Evolutionary conservation across 2,888 invertebrate genomes (phyloP).

Genomic region (Clivina fossor): DNA sequence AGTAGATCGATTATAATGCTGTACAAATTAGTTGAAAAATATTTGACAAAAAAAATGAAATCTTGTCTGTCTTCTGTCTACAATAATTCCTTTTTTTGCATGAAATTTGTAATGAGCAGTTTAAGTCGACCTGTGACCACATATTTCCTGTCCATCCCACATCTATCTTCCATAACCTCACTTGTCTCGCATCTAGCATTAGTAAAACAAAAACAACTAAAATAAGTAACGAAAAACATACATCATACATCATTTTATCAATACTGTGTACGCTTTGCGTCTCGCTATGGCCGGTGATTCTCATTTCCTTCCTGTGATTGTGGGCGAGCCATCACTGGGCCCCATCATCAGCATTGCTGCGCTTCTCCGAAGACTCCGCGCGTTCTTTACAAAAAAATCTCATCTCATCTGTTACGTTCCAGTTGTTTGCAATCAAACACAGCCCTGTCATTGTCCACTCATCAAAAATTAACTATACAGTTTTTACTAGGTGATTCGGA

Average conservation of each 20-base stretch:
- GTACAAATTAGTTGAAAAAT: too few relatives aligned
- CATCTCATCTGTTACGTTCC: neutral
- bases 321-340: neutral
- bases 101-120: too few relatives aligned
- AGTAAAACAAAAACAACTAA: too few relatives aligned
- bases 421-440: constrained; percentile 1
- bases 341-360: neutral
- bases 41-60: too few relatives aligned
- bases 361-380: constrained; percentile 4
- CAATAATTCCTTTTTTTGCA: too few relatives aligned
- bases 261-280: too few relatives aligned
- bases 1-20: too few relatives aligned
- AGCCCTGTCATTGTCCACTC: constrained; percentile 14
- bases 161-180: constrained; percentile 25
- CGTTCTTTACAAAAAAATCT: neutral
- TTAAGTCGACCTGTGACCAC: constrained; percentile 30
- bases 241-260: too few relatives aligned
- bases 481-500: constrained; percentile 25
- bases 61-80: too few relatives aligned
- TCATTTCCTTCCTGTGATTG: constrained; percentile 24
- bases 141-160: constrained; percentile 31
- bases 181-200: constrained; percentile 10
- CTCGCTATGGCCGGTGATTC: too few relatives aligned
- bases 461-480: constrained; percentile 24
- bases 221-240: too few relatives aligned